phyloP scores from a whole-genome alignment of 2,888 invertebrate genomes.

The Mesopsocus fuscifrons region DNA sequence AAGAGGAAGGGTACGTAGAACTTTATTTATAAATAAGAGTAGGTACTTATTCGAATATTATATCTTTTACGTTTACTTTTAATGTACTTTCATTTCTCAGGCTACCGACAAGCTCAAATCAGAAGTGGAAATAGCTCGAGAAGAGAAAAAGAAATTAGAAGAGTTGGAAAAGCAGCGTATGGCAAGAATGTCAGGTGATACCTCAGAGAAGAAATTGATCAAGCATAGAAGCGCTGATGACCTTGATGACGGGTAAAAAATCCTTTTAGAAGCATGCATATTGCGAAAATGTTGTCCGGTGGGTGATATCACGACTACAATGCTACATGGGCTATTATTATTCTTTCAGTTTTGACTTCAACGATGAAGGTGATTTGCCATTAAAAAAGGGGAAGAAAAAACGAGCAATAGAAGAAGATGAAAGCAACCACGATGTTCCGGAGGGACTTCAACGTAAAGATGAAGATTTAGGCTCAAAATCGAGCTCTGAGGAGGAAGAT shows the following conservation, averaged over 20 bases:
- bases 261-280: too few species aligned
- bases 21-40: too few species aligned
- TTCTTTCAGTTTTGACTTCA: neutral
- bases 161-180: slow-evolving; percentile 58
- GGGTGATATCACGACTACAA: too few species aligned
- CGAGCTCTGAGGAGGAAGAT: slow-evolving; percentile 24
- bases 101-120: slow-evolving; percentile 66
- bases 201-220: slow-evolving; percentile 18
- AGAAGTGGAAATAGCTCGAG: slow-evolving; percentile 60
- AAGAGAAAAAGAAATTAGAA: slow-evolving; percentile 58
- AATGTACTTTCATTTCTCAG: too few species aligned
- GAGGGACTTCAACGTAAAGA: slow-evolving; percentile 21
- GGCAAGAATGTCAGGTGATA: slow-evolving; percentile 50
- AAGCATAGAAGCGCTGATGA: slow-evolving; percentile 70
- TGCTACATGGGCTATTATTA: slow-evolving; percentile 2
- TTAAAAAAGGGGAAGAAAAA: slow-evolving; percentile 23
- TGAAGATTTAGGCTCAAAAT: too few species aligned
- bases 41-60: too few species aligned
- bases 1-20: slow-evolving; percentile 35
- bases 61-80: too few species aligned
- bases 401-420: slow-evolving; percentile 24
- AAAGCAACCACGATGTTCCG: slow-evolving; percentile 23
- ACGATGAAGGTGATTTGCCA: slow-evolving; percentile 16
- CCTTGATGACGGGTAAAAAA: slow-evolving; percentile 49
- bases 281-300: too few species aligned